Evolutionary conservation across 1,140 invertebrate species (phyloP), one percentile per base, ranked within the genome.

Genomic region (Asbolus verrucosus): DNA sequence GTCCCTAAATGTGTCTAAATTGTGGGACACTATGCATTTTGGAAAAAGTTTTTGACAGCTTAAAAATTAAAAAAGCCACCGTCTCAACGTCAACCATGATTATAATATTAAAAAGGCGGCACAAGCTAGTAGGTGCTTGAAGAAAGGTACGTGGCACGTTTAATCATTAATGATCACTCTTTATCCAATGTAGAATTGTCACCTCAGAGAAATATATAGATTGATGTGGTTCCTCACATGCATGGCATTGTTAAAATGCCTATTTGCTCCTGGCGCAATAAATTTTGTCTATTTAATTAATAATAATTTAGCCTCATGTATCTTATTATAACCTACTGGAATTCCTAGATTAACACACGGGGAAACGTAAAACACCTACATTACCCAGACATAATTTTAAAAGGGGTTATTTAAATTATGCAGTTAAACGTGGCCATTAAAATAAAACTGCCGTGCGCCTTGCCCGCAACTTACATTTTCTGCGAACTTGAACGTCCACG

Each of bases 321-420:
- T 54, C 18, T 54, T 14, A 54, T 54, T 54, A 54, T 54, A 27
- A 27, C 6, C 19, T 24, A 54, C 14, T 54, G 46, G 46, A 24
- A 54, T 54, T 54, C 46, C 46, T 27, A 54, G 46, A 54, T 54
- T 54, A 54, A 54, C 46, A 54, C 46, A 24, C 19, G 13, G 11
- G 46, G 46, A 54, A 54, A 54, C 46, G 46, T 54, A 54, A 54
- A 54, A 54, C 46, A 54, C 46, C 19, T 54, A 27, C 46, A 54
- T 54, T 54, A 54, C 46, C 46, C 46, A 27, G 46, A 13, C 46
- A 54, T 54, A 54, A 54, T 54, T 54, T 54, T 54, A 54, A 54
- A 54, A 54, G 46, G 46, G 46, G 46, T 54, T 54, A 54, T 54
- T 54, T 54, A 54, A 54, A 54, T 54, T 27, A 54, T 54, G 46